Percentiles rank a stretch among this genome's conserved stretches.
Conservation (phyloP, 2,888 invertebrate genomes). For the Pyrrhia umbra region DNA sequence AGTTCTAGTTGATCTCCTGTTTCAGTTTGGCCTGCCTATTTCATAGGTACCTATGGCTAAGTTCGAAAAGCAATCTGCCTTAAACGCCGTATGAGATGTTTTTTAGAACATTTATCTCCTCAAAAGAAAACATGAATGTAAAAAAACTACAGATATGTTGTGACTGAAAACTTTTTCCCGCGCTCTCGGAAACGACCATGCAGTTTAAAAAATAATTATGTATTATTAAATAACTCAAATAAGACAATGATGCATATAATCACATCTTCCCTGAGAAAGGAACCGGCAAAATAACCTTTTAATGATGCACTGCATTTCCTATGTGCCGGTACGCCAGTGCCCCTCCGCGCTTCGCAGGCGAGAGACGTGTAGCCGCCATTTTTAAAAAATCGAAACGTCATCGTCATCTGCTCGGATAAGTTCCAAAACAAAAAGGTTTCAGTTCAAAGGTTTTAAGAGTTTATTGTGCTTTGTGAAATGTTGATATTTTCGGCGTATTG, state of each 20-base stretch:
- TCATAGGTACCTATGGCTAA: neutral
- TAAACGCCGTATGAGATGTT: no score
- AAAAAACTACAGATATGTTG: neutral
- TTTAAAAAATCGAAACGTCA: constrained; percentile 58
- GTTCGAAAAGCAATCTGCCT: neutral
- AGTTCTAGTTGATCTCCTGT: constrained; percentile 10
- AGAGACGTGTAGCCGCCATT: constrained; percentile 75
- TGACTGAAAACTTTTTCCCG: constrained; percentile 9
- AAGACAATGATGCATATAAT: constrained; percentile 44
- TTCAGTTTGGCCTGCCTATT: neutral
- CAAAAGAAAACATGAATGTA: neutral
- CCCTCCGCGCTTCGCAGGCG: constrained; percentile 76
- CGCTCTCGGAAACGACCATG: constrained; percentile 7
- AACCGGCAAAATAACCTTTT: constrained; percentile 52
- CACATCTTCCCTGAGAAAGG: constrained; percentile 50
- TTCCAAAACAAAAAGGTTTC: constrained; percentile 18
- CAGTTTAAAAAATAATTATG: constrained; percentile 1
- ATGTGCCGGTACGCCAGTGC: constrained; percentile 71
- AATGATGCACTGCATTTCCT: constrained; percentile 61
- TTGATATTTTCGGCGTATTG: constrained; percentile 23
- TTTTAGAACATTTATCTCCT: neutral
- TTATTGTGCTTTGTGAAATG: constrained; percentile 43
- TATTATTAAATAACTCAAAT: constrained; percentile 18
- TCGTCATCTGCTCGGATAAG: constrained; percentile 18
- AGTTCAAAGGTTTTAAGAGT: constrained; percentile 8